Percentiles rank a stretch among this genome's conserved stretches.
Evolutionary conservation across 2,888 invertebrate genomes (phyloP).

Genomic region (Drosophila subquinaria): DNA sequence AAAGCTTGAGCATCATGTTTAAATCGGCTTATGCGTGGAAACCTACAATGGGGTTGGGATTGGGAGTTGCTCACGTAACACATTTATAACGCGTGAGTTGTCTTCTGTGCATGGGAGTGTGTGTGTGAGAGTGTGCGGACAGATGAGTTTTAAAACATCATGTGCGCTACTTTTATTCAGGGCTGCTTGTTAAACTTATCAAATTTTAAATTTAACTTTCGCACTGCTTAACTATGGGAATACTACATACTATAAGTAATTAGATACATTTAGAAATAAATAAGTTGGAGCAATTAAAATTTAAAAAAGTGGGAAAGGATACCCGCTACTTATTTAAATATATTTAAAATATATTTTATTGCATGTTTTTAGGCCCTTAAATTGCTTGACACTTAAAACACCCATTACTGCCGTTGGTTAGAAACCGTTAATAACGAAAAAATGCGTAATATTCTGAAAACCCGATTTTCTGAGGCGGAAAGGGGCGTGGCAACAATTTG

Average conservation of each 20-base stretch:
- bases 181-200: constrained; percentile 45
- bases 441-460: no score
- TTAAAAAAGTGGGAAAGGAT: no score
- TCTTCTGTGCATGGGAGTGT: constrained; percentile 15
- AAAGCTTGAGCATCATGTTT: constrained; percentile 46
- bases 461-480: no score
- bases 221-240: background rate
- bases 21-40: constrained; percentile 55
- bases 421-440: no score
- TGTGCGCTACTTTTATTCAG: constrained; percentile 52
- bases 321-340: no score
- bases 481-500: no score
- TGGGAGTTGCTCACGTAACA: constrained; percentile 64
- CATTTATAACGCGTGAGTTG: constrained; percentile 78
- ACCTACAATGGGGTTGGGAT: constrained; percentile 9
- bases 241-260: background rate
- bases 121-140: constrained; percentile 19
- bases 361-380: no score
- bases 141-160: constrained; percentile 60
- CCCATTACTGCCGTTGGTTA: no score
- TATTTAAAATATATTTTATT: no score
- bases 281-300: no score
- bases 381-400: no score
- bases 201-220: constrained; percentile 41
- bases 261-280: no score